A percentile compares a stretch with the other conserved stretches of the same genome.
Evolutionary conservation across 2,113 vertebrate species (phyloP).

Genomic region (Rafetus swinhoei): DNA sequence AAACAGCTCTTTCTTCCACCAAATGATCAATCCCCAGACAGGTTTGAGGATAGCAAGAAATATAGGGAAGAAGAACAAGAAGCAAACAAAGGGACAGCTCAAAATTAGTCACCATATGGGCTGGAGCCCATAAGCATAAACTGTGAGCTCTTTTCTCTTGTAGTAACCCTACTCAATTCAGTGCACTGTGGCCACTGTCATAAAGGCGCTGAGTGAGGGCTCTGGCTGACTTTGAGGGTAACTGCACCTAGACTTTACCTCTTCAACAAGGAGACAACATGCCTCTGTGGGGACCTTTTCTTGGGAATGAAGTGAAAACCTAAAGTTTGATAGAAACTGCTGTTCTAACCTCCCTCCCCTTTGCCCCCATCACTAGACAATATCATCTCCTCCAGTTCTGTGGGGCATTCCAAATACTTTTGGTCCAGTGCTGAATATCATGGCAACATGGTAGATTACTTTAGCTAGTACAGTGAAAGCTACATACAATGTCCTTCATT

Average conservation of each 20-base stretch:
- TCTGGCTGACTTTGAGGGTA: not conserved
- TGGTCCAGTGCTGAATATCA: not conserved
- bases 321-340: not conserved
- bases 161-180: not conserved
- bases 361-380: not conserved
- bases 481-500: not conserved
- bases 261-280: not conserved
- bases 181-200: not conserved
- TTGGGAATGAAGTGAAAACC: not conserved
- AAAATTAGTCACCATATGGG: not conserved
- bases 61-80: not conserved
- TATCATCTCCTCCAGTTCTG: not conserved
- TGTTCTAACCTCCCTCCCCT: not conserved
- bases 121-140: not conserved
- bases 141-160: not conserved
- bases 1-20: not conserved
- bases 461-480: not conserved
- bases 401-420: not conserved
- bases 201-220: not conserved
- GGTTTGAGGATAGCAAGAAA: not conserved
- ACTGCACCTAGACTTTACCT: not conserved
- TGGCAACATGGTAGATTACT: not conserved
- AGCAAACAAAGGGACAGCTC: not conserved
- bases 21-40: not conserved
- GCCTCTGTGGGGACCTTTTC: not conserved